Base-by-base conservation (phyloP, 1,140 invertebrate species). In the Drosophila tristis region DNA sequence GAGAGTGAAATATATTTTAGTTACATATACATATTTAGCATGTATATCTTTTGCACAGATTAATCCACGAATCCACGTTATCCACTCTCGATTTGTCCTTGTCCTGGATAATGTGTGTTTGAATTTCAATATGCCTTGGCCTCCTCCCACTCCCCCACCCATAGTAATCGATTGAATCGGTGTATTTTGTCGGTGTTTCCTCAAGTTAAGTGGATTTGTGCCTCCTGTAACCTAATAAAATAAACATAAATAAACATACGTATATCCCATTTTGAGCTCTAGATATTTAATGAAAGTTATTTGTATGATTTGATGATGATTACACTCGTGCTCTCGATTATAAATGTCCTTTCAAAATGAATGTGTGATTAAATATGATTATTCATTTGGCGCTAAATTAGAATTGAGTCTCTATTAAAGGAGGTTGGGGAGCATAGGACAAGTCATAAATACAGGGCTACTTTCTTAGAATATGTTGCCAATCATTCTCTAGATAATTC, bases 21-120 rank as follows among this genome's bases (percentile, higher is more conserved):
- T 9, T 8, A 31, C 7, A 26, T 42, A 25, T 3, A 16, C 20
- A 65, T 59, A 63, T 47, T 64, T 9, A 43, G 2, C 50, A 16
- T 62, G 63, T 67, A 63, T 72, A 81, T 82, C 78, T 78, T 78
- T 70, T 75, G 20, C 75, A 62, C 82, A 82, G 82, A 86, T 86
- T 86, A 87, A 86, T 61, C 70, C 68, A 70, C 66, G 72, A 87
- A 86, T 61, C 70, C 68, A 70, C 66, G 72, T 61, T 26, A 13
- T 15, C 49, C 61, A 74, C 56, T 76, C 51, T 76, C 51, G 64
- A 68, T 85, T 61, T 59, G 76, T 50, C 63, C 61, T 78, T 72
- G 66, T 23, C 39, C 47, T 51, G 63, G 68, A 35, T 39, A 60
- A 62, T 60, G 56, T 54, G 78, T 70, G 75, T 82, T 82, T 81